phyloP scores from a whole-genome alignment of 2,888 invertebrate species.

The Hylaea fasciaria region DNA sequence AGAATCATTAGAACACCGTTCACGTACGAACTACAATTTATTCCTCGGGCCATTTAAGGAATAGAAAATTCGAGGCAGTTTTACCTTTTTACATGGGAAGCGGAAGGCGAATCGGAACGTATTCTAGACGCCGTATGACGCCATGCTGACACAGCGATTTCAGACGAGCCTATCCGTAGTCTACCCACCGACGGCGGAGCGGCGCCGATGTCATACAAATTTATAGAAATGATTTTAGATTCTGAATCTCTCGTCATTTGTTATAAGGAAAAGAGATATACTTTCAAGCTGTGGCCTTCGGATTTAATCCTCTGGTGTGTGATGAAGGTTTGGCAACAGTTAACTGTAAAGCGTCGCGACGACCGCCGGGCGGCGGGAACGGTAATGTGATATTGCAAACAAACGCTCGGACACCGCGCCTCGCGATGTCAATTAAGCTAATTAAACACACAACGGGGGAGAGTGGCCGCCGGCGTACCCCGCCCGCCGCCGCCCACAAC shows the following conservation, averaged over 20 bases:
- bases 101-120: constrained; percentile 67
- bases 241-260: constrained; percentile 20
- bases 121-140: constrained; percentile 68
- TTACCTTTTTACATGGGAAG: constrained; percentile 68
- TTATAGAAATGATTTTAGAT: constrained; percentile 40
- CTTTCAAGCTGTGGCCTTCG: background rate
- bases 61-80: constrained; percentile 71
- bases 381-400: constrained; percentile 81
- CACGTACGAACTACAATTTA: constrained; percentile 76
- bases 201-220: constrained; percentile 52
- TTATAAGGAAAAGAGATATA: constrained; percentile 10
- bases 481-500: constrained; percentile 56
- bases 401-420: constrained; percentile 83
- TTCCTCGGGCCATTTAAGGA: constrained; percentile 70
- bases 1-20: constrained; percentile 62
- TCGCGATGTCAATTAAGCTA: constrained; percentile 84
- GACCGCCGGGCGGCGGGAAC: constrained; percentile 51
- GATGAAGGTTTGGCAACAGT: constrained; percentile 17
- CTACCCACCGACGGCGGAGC: constrained; percentile 40
- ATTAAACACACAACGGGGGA: constrained; percentile 81
- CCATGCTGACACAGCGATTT: constrained; percentile 67
- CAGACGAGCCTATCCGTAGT: constrained; percentile 50
- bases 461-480: constrained; percentile 58
- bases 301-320: constrained; percentile 10
- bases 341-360: constrained; percentile 51